Conservation (phyloP, 2,888 invertebrate genomes). For the Xiphydria camelus region DNA sequence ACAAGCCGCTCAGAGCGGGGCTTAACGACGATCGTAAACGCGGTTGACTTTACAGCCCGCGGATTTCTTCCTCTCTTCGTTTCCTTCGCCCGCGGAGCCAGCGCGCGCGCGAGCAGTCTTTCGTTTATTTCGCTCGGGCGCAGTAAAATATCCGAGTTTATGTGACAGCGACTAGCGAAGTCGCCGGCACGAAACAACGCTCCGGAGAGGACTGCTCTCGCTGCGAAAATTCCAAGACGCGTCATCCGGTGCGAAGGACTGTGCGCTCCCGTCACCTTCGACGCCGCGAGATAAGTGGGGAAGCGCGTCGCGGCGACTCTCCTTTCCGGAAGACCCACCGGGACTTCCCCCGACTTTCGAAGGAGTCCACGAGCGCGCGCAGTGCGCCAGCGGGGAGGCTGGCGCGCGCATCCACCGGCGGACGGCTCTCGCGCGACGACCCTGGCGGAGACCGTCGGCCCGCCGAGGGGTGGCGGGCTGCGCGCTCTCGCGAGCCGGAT, state of each 20-base stretch:
- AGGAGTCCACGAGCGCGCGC: conserved; percentile 5
- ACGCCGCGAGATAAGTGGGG: too few relatives aligned
- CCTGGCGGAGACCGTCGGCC: conserved; percentile 24
- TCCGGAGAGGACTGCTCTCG: background rate
- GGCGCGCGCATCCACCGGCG: background rate
- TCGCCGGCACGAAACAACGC: conserved; percentile 5
- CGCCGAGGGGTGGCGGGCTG: conserved; percentile 1
- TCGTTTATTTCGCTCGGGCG: conserved; percentile 29
- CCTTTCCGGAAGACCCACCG: too few relatives aligned
- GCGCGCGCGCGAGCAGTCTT: conserved; percentile 15
- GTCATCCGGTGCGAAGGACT: too few relatives aligned
- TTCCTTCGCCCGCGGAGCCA: conserved; percentile 4
- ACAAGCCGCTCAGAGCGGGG: conserved; percentile 44
- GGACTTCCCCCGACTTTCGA: too few relatives aligned
- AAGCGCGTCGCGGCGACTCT: too few relatives aligned
- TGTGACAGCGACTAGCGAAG: conserved; percentile 36
- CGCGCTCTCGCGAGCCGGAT: conserved; percentile 2
- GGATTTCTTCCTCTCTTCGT: conserved; percentile 23
- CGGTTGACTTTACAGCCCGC: conserved; percentile 44
- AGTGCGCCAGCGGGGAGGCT: background rate
- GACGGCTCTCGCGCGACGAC: conserved; percentile 3
- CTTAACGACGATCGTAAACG: conserved; percentile 51
- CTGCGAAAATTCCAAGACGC: too few relatives aligned
- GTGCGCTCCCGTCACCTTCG: too few relatives aligned
- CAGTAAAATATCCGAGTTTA: conserved; percentile 42